A percentile compares a stretch with the other conserved stretches of the same genome.
These are phyloP conservation scores for Regulus satrapa DNA, from an alignment of 2,113 vertebrate species.

Conservation along the genomic window DNA sequence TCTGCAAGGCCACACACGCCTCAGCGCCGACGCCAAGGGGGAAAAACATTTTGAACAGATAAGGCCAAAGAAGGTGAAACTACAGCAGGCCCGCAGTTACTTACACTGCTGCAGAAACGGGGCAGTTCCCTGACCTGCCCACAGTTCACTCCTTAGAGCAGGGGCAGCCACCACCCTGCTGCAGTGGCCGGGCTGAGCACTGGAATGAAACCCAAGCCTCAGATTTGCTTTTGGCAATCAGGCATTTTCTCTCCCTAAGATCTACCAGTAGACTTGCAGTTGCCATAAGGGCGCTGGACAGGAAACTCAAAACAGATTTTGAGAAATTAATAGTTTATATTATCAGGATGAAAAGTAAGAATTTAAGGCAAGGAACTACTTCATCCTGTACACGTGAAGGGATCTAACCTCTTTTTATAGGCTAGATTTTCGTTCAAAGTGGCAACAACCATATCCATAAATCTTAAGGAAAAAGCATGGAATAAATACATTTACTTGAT, in stretches of 20 bases:
- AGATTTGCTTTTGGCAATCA: neutral
- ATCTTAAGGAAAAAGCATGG: neutral
- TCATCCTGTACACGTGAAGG: neutral
- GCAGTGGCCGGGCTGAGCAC: neutral
- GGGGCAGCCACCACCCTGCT: neutral
- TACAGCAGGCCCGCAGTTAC: neutral
- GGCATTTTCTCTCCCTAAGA: neutral
- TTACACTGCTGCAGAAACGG: neutral
- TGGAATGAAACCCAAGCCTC: neutral
- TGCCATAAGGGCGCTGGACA: neutral
- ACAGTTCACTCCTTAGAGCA: neutral
- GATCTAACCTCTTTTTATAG: neutral
- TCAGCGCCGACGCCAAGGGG: neutral
- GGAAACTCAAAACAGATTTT: neutral
- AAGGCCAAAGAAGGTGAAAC: neutral
- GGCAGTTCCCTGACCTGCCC: neutral
- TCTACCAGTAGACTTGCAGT: neutral
- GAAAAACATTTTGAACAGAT: neutral
- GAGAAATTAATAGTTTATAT: neutral
- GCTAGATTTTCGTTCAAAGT: neutral
- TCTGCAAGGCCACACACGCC: neutral
- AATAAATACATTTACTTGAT: neutral
- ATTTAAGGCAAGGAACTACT: neutral
- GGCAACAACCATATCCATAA: neutral
- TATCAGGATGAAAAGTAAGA: neutral